phyloP scores from a whole-genome alignment of 92 coral and sea anemone species.

The Phenganax subtilis region DNA sequence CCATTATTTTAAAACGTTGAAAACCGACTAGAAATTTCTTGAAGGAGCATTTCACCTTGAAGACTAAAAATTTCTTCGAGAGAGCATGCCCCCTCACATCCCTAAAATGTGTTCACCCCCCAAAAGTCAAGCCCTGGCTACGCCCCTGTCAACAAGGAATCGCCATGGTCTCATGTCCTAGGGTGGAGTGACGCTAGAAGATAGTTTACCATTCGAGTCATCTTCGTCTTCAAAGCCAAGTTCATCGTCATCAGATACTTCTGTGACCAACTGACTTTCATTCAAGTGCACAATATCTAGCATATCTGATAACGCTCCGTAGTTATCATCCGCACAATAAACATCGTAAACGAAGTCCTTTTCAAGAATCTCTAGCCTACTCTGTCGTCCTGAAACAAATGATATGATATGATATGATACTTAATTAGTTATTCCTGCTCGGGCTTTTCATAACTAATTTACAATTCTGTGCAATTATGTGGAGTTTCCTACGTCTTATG shows the following conservation, averaged over 20 bases:
- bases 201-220: constrained; percentile 81
- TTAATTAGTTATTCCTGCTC: too few species aligned
- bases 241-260: constrained; percentile 63
- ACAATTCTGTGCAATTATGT: too few species aligned
- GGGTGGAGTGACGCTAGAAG: not conserved
- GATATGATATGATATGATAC: too few species aligned
- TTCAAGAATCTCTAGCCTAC: constrained; percentile 44
- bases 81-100: too few species aligned
- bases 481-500: too few species aligned
- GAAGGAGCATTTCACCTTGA: too few species aligned
- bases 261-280: constrained; percentile 63
- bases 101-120: too few species aligned
- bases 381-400: constrained; percentile 36
- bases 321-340: constrained; percentile 68
- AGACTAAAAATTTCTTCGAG: too few species aligned
- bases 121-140: not conserved
- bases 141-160: not conserved
- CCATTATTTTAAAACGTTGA: too few species aligned
- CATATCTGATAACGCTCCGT: constrained; percentile 64
- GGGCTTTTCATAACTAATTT: too few species aligned
- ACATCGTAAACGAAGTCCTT: constrained; percentile 83
- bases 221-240: constrained; percentile 92
- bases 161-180: not conserved
- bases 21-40: too few species aligned
- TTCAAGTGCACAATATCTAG: constrained; percentile 73